Base-by-base conservation (phyloP, 64 coral and sea anemone genomes). In the Porites australiensis region DNA sequence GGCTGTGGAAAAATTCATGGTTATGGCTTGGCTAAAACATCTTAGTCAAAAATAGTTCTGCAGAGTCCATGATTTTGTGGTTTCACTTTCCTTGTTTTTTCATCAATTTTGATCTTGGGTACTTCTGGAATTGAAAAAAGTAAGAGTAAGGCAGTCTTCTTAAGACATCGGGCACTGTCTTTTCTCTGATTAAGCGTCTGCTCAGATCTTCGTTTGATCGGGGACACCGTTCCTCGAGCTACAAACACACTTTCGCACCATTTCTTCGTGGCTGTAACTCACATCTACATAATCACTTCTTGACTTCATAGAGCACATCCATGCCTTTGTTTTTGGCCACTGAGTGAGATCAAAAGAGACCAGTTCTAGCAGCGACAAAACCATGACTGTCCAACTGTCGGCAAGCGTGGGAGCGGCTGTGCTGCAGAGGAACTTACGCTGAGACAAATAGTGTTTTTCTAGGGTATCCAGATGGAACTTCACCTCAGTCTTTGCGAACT, bases 231-330 rank as follows among this genome's bases (percentile, higher is more conserved):
- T 58, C 63, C 76, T 87, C 14, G 67, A 46, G 16, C 77, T 51
- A 72, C 89, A 93, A 8, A 90, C 92, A 62, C 18, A 78, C 46
- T 82, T 87, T 53, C 90, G 79, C 4, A 89, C 94, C 58, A 89
- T 75, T 44, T 93, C 90, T 68, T 96, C 94, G 64, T 96, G 94
- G 8, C 11, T 50, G 20, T 93, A 86, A 66, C 90, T 96, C 10
- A 96, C 94, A 64, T 89, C 86, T 44, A 96, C 86, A 96, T 96
- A 96, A 74, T 96, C 90, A 84, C 89, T 75, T 58, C 77, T 96
- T 48, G 90, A 82, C 22, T 96, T 92, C 79, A 96, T 75, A n/a
- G 53, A 21, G 5, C 45, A 44, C 90, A 96, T 93, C 94, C 89
- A 96, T 2, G 79, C 57, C 86, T 85, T 96, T 8, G 93, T 77